Evolutionary conservation across 2,888 invertebrate species (phyloP).

Genomic region (Drosophila mimica): DNA sequence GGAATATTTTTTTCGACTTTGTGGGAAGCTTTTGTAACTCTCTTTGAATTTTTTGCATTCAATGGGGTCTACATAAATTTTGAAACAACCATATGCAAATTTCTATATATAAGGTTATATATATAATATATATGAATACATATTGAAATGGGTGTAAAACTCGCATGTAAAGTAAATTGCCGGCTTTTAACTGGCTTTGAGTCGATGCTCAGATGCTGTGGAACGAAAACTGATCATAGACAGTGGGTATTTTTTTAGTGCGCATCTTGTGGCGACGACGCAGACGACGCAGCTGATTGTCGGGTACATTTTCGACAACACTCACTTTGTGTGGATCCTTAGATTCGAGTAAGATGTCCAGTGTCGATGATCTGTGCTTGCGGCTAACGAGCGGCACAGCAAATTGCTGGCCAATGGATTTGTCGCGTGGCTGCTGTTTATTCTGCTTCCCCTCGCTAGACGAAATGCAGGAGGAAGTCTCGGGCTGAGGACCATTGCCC

Average conservation of each 20-base stretch:
- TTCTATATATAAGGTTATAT: neutral
- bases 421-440: neutral
- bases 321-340: too few relatives aligned
- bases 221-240: neutral
- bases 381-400: neutral
- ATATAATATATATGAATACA: neutral
- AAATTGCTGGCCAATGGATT: neutral
- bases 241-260: neutral
- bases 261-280: neutral
- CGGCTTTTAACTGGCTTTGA: neutral
- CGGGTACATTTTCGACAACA: neutral
- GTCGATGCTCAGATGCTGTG: neutral
- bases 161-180: neutral
- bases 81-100: neutral
- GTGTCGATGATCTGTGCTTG: neutral
- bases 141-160: neutral
- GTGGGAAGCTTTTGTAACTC: neutral
- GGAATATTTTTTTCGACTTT: neutral
- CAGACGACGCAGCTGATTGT: neutral
- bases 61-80: neutral
- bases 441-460: neutral
- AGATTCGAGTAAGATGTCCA: too few relatives aligned
- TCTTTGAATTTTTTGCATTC: neutral
- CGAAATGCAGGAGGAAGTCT: neutral
- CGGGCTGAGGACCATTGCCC: constrained; percentile 1